Base-by-base conservation (phyloP, 2,797 vertebrate genomes). In the Brachyalestes nurse region DNA sequence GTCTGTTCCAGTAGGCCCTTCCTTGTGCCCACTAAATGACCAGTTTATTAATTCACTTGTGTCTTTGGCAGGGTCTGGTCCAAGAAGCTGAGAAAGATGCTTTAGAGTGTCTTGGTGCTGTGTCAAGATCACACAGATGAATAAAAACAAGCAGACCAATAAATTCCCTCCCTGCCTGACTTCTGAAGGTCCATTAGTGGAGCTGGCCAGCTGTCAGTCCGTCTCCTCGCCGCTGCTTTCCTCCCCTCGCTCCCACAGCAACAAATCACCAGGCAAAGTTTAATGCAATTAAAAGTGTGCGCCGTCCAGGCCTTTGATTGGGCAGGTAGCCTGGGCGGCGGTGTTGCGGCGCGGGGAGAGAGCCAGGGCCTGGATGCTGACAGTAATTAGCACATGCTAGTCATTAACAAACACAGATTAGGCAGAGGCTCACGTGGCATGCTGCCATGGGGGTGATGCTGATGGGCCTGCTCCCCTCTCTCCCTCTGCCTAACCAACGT, bases 331-430 rank as follows among this genome's bases (percentile, higher is more conserved):
- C 79, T 82, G 79, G 75, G 75, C 64, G 5, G 69, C 42, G 64
- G 69, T 61, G 66, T 67, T 79, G 81, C 73, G 80, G 85, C 84
- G 89, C 42, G 88, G 91, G 94, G 92, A 93, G 65, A 67, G 65
- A 67, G 89, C 86, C 88, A 90, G 87, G 82, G 90, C 91, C 61
- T 89, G 94, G 91, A 92, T 92, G 55, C 90, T 91, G 96, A 96
- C 94, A 96, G 95, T 96, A 97, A 97, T 99, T 99, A 98, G 96
- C 96, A 96, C 95, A 96, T 95, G 95, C 94, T 96, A 94, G 94
- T 95, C 96, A 97, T 97, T 98, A 97, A 95, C 96, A 96, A 96
- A 94, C 87, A 89, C 95, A 97, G 96, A 97, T 94, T 96, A 96
- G 94, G 94, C 93, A 91, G 88, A 95, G 91, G 93, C 88, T 58